Conservation (phyloP, 2,113 vertebrate genomes). For the Dicrurus megarhynchus region DNA sequence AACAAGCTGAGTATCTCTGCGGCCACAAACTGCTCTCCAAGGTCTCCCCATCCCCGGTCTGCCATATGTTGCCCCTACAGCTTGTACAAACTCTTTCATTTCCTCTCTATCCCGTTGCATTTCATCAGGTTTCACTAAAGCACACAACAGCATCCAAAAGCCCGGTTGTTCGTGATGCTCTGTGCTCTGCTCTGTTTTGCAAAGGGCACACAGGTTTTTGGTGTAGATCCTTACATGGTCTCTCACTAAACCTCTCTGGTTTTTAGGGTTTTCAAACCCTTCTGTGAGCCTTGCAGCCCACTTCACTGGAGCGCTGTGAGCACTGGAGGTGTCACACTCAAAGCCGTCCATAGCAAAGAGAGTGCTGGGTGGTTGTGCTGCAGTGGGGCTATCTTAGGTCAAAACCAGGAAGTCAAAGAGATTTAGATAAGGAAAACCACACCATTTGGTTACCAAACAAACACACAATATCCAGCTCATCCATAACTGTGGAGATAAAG, state of each 20-base stretch:
- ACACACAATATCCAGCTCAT: not conserved
- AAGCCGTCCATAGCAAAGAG: not conserved
- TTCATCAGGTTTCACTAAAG: slow-evolving; percentile 16
- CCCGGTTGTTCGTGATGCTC: fast-evolving
- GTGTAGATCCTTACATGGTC: not conserved
- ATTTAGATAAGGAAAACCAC: not conserved
- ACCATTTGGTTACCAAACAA: not conserved
- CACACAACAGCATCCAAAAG: not conserved
- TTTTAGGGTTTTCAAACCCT: not conserved
- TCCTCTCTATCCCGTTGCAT: slow-evolving; percentile 47
- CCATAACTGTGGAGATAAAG: not conserved
- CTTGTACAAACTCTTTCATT: slow-evolving; percentile 44
- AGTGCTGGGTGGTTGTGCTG: not conserved
- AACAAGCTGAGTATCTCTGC: slow-evolving; percentile 10
- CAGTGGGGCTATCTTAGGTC: not conserved
- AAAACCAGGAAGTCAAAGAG: not conserved
- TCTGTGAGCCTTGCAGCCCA: not conserved
- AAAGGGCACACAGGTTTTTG: not conserved
- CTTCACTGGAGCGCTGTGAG: not conserved
- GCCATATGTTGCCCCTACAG: slow-evolving; percentile 40
- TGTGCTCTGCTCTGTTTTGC: not conserved
- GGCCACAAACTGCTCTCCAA: slow-evolving; percentile 47
- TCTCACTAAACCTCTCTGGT: not conserved
- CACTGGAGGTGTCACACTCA: not conserved
- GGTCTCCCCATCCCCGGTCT: slow-evolving; percentile 25